These are phyloP conservation scores for Cochlearius cochlearius DNA, from an alignment of 2,113 vertebrate genomes.

Conservation along the genomic window DNA sequence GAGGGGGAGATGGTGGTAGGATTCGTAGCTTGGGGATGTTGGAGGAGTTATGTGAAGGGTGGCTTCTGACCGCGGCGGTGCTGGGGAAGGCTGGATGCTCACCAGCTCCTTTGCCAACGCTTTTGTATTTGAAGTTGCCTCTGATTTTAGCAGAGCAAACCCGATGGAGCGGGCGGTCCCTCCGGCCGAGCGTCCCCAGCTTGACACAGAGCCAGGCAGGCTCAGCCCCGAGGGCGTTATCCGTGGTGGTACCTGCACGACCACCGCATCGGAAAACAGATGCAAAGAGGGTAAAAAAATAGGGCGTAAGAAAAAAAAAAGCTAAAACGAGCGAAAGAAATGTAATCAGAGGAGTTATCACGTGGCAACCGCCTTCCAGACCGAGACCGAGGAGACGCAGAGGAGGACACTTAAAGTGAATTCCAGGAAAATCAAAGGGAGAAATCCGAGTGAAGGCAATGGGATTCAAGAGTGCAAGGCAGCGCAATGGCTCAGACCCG, in stretches of 20 bases:
- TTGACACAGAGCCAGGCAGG: not conserved
- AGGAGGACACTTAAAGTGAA: not conserved
- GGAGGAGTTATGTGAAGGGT: not conserved
- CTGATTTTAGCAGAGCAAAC: not conserved
- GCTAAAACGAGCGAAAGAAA: not conserved
- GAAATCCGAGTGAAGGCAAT: not conserved
- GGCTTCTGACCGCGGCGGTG: not conserved
- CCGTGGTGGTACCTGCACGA: fast-evolving
- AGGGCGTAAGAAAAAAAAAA: not conserved
- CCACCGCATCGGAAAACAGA: not conserved
- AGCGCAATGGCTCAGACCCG: not conserved
- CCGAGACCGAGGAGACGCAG: not conserved
- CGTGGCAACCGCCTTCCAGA: not conserved
- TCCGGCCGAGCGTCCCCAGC: not conserved
- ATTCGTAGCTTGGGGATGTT: not conserved
- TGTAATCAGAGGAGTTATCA: not conserved
- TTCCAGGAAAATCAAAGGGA: not conserved
- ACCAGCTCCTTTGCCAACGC: not conserved
- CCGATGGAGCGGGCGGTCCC: fast-evolving
- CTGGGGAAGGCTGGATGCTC: no score
- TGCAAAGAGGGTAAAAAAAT: not conserved
- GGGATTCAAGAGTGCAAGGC: not conserved
- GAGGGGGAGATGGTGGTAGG: not conserved
- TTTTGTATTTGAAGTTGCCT: not conserved
- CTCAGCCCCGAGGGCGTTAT: not conserved